Percentiles rank a stretch among this genome's conserved stretches.
These are phyloP conservation scores for Ips typographus DNA, from an alignment of 1,140 invertebrate species.

Conservation along the genomic window DNA sequence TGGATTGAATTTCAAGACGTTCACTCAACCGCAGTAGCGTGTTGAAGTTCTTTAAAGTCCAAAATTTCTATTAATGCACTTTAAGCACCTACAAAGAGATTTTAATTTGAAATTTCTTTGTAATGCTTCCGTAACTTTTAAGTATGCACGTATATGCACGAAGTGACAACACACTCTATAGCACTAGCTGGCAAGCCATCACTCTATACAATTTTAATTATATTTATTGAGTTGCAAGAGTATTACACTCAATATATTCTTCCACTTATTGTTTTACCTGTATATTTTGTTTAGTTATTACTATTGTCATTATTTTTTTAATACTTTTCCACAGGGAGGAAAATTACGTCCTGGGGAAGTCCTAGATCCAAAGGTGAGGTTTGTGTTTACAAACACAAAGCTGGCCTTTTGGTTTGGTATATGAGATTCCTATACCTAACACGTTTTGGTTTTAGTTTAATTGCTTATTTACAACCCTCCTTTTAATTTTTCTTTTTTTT, in stretches of 20 bases:
- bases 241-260: constrained; percentile 21
- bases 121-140: neutral
- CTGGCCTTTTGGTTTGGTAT: constrained; percentile 53
- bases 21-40: neutral
- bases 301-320: neutral
- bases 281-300: constrained; percentile 1
- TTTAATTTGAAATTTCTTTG: neutral
- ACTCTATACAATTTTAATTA: constrained; percentile 15
- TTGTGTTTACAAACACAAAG: constrained; percentile 65
- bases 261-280: neutral
- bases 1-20: neutral
- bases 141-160: constrained; percentile 28
- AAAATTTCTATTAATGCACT: constrained; percentile 21
- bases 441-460: constrained; percentile 38
- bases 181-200: constrained; percentile 35
- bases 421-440: constrained; percentile 41
- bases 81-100: constrained; percentile 9
- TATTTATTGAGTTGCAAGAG: constrained; percentile 3
- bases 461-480: constrained; percentile 34
- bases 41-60: neutral
- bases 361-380: constrained; percentile 75
- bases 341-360: constrained; percentile 78
- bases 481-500: constrained; percentile 38
- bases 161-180: constrained; percentile 22
- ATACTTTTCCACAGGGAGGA: constrained; percentile 50